Base-by-base conservation (phyloP, 2,888 invertebrate genomes). In the Drosophila fulvimacula region DNA sequence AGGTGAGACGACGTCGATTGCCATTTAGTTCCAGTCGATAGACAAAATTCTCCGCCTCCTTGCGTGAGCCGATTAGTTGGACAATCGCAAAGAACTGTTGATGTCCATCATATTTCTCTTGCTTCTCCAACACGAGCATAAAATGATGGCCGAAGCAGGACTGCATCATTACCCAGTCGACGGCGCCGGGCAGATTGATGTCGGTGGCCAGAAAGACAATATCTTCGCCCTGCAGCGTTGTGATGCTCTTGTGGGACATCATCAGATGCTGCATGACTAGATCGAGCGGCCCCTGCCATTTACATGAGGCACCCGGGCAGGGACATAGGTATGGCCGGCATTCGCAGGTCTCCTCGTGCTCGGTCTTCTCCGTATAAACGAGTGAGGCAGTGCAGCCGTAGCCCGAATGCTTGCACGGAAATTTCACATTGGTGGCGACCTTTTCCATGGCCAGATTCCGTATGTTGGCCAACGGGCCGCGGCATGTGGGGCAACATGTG, bases 81-180 rank as follows among this genome's bases (percentile, higher is more conserved):
- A 99, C 99, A 90, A 99, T 99, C 24, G 99, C 99, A 94, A 98
- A 98, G 93, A 98, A 98, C 91, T 98, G 98, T 89, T 98, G 98
- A 91, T 97, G 97, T 1, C 98, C 98, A 93, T 99, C 98, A 92
- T 96, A 98, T 92, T 99, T 99, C 90, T 98, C 98, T 93, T 98
- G 98, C 92, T 99, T 99, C 92, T 99, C 99, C 56, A 99, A 94
- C 38, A 99, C 99, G 79, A 99, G 94, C 99, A 99, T 99, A 91
- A 99, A 99, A 93, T 99, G 98, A 92, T 98, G 98, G 63, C 98
- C 98, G 92, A 99, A 99, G 93, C 99, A 99, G 32, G 98, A 98
- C 93, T 99, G 99, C 99, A 99, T 99, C 99, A 99, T 99, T 5
- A 98, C 98, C 99, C 99, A 99, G 93, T 99, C 99, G 11, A 99